Percentiles rank a stretch among this genome's conserved stretches.
Evolutionary conservation across 2,797 vertebrate genomes (phyloP).

Genomic region (Sternotherus odoratus): DNA sequence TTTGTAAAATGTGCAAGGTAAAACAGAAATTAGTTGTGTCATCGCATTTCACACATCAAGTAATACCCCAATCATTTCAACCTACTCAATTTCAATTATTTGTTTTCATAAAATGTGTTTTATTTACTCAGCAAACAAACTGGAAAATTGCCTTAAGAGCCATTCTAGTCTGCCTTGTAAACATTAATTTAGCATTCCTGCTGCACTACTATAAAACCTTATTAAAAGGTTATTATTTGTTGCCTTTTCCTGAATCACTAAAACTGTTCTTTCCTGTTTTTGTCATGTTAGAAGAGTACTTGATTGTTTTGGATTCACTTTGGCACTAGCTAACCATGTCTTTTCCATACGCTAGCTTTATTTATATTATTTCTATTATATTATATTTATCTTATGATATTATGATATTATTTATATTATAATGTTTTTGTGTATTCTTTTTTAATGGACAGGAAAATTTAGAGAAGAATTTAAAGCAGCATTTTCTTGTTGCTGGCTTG

Average conservation of each 20-base stretch:
- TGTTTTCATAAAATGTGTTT: background rate
- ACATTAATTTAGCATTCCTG: constrained; percentile 7
- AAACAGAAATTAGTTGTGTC: background rate
- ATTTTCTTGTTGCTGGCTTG: constrained; percentile 89
- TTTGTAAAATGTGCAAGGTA: background rate
- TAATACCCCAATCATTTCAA: constrained; percentile 1
- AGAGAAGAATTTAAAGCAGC: constrained; percentile 97
- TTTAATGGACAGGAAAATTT: constrained; percentile 90
- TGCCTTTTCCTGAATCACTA: background rate
- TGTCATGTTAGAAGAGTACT: background rate
- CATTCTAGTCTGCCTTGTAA: constrained; percentile 13
- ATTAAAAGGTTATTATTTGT: background rate
- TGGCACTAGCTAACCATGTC: constrained; percentile 21
- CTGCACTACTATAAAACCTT: background rate
- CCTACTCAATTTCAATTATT: background rate
- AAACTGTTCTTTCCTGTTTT: background rate
- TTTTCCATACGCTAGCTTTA: background rate
- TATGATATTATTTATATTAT: too few species aligned
- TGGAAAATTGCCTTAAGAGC: background rate
- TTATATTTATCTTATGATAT: too few species aligned
- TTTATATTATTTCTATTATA: too few species aligned
- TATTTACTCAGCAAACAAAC: background rate
- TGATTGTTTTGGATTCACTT: background rate
- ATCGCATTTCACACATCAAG: background rate
- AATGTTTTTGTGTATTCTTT: constrained; percentile 43